A percentile compares a stretch with the other conserved stretches of the same genome.
phyloP scores from a whole-genome alignment of 1,140 invertebrate genomes.

The Acarapis woodi region DNA sequence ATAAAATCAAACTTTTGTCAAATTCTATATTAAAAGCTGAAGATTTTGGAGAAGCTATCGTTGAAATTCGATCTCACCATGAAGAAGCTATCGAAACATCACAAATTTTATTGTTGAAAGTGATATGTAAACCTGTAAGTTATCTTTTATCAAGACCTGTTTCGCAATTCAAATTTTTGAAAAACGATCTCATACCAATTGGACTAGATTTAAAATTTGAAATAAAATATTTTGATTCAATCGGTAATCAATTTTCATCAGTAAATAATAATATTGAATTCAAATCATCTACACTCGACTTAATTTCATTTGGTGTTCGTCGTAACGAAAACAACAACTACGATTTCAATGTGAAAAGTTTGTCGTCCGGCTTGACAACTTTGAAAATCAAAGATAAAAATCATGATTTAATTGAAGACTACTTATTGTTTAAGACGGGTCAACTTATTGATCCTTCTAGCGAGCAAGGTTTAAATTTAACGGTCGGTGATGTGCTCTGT shows the following conservation, averaged over 20 bases:
- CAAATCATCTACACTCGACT: too few relatives aligned
- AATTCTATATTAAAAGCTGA: not conserved
- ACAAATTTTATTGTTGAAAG: not conserved
- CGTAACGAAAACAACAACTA: too few relatives aligned
- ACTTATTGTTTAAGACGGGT: too few relatives aligned
- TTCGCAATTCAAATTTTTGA: not conserved
- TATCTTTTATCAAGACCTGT: not conserved
- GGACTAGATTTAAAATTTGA: constrained; percentile 1
- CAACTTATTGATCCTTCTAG: too few relatives aligned
- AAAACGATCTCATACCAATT: constrained; percentile 1
- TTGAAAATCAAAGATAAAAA: too few relatives aligned
- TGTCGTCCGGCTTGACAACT: too few relatives aligned
- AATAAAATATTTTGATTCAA: constrained; percentile 1
- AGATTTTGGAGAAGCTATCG: not conserved
- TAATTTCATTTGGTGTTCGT: too few relatives aligned
- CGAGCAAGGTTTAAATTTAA: too few relatives aligned
- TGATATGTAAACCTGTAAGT: not conserved
- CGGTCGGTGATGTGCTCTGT: too few relatives aligned
- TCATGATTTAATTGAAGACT: too few relatives aligned
- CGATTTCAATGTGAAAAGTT: too few relatives aligned
- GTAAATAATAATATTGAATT: not conserved
- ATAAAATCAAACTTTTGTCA: not conserved
- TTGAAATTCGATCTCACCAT: not conserved
- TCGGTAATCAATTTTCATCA: constrained; percentile 3
- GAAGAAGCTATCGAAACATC: not conserved